Base-by-base conservation (phyloP, 2,888 invertebrate species). In the Acanthosepion pharaonis region DNA sequence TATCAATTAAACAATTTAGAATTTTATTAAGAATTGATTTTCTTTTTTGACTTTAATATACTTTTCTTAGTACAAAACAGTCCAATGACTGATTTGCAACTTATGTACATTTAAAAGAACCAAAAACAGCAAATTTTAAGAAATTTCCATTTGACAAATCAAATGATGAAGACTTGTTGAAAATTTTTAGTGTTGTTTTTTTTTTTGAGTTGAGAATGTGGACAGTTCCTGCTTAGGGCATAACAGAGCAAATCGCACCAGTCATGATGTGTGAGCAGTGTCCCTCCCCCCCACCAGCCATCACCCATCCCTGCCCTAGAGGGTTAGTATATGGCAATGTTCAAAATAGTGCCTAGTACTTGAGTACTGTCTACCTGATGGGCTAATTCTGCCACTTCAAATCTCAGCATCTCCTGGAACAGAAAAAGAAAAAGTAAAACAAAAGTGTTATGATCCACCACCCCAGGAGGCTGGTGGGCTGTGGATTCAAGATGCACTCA, bases 371-470 rank as follows among this genome's bases (percentile, higher is more conserved):
- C 49, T 91, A 94, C 94, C 91, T 91, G 91, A 48, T 91, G 91
- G 53, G 94, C 94, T 94, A 94, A 51, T 51, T 94, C 91, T 91
- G 91, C 94, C 94, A 94, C 91, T 91, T 91, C 94, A 94, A 91
- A 94, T 91, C 94, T 91, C 94, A 91, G 94, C 91, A 91, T 94
- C 91, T 94, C 91, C 91, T 91, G 94, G 94, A 91, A 91, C 94
- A 94, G 91, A 95, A 78, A 91, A 91, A 94, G 53, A 55, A 55
- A 55, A 94, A 94, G 55, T 64, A 94, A 94, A 94, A 64, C 55
- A 64, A 59, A 94, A 94, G 55, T 59, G 49, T 53, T 51, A n/a
- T 93, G 92, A 93, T 93, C 92, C 92, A 93, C 51, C 53, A 49
- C 49, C 92, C 92, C 92, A 49, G 78, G 78, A 78, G 78, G 78